Evolutionary conservation across 2,797 vertebrate species (phyloP), one percentile per base, ranked within the genome.

Genomic region (Chaenodraco wilsoni): DNA sequence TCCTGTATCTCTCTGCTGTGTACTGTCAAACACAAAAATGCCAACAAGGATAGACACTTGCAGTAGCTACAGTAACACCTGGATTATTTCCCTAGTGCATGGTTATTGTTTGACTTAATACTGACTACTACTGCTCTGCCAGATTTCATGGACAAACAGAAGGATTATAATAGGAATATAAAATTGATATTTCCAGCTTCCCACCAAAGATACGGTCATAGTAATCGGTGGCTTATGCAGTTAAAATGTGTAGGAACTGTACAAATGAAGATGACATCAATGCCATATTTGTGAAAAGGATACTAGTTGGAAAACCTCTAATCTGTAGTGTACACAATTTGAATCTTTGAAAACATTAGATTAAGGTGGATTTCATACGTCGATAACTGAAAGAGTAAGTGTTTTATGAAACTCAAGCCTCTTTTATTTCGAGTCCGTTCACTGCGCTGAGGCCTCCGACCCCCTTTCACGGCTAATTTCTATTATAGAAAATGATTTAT

Each of bases 401-500:
- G 14, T 51, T 48, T 50, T 52, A 51, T 78, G 76, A 84, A 81
- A 90, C 69, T 10, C 1, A 43, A 89, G 27, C 56, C 60, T 56
- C 65, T 61, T 4, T 5, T 84, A 17, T 72, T 64, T 84, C 48
- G 69, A 74, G 61, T 52, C 21, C 40, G 79, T n/a, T 54, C 54
- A 43, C 57, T 79, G 60, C 21, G 23, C 62, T 66, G 12, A 56
- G 52, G 66, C 65, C 72, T 64, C 57, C 77, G 74, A 78, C 73
- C 82, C 49, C 68, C 16, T 70, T 84, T 61, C 59, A 72, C 12
- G 46, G 54, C 66, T 83, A 84, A 91, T 88, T 88, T 83, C 74
- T 58, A 72, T 86, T 69, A 66, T 72, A 68, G 74, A 78, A 76
- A 83, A 81, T 86, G 49, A 87, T 88, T 86, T 84, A 87, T 77